Conservation (phyloP, 64 coral and sea anemone species). For the Pocillopora damicornis region DNA sequence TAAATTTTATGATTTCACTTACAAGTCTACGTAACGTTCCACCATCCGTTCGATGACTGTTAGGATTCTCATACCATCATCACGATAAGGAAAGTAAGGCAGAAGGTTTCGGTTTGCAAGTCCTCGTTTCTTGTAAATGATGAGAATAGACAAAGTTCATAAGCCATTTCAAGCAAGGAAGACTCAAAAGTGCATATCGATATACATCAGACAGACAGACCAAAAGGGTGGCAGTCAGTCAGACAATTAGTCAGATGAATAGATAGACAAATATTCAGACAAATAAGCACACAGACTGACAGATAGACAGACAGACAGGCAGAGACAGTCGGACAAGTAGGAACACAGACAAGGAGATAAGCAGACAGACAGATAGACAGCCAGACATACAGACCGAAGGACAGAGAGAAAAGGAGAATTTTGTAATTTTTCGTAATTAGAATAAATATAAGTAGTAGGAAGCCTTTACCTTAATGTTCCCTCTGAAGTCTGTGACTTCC, state of each 20-base stretch:
- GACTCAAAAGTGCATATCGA: no score
- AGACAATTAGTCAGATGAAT: neutral
- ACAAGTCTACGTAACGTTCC: conserved; percentile 56
- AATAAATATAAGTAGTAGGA: neutral
- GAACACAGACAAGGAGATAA: no score
- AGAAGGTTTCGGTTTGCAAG: conserved; percentile 17
- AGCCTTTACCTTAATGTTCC: conserved; percentile 37
- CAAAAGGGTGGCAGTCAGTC: no score
- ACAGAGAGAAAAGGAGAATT: neutral
- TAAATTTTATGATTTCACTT: neutral
- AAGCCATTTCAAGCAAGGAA: neutral
- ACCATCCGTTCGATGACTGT: conserved; percentile 54
- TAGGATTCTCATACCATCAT: conserved; percentile 45
- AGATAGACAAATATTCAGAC: no score
- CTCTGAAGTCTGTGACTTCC: conserved; percentile 44
- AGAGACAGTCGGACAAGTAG: neutral
- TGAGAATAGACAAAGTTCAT: no score
- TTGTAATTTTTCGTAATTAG: neutral
- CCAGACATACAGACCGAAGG: no score
- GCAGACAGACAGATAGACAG: no score
- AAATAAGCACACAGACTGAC: neutral
- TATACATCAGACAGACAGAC: no score
- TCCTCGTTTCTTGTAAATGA: conserved; percentile 54
- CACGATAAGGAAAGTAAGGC: conserved; percentile 67
- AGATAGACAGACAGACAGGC: neutral